Conservation (phyloP, 2,113 vertebrate genomes). For the Neodon shergylaensis region DNA sequence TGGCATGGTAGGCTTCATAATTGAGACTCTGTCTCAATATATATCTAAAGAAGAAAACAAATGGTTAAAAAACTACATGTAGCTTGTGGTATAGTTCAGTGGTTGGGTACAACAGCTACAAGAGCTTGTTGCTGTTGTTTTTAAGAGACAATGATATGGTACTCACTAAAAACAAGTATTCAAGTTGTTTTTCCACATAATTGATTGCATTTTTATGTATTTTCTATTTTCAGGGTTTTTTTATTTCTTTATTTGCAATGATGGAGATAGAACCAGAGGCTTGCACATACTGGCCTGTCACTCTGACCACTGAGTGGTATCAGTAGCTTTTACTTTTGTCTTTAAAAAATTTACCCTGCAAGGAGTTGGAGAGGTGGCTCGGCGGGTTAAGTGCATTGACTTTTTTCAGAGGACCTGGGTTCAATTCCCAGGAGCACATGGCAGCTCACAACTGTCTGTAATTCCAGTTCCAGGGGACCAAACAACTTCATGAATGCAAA, state of each 20-base stretch:
- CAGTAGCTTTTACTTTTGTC: background rate
- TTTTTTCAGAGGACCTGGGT: too few relatives aligned
- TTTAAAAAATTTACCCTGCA: conserved; percentile 29
- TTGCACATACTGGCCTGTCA: background rate
- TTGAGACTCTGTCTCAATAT: background rate
- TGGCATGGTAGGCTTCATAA: background rate
- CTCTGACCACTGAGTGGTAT: background rate
- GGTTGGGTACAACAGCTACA: background rate
- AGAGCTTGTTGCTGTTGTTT: background rate
- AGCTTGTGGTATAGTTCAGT: background rate
- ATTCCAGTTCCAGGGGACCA: too few relatives aligned
- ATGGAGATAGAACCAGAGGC: background rate
- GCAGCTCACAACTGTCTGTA: too few relatives aligned
- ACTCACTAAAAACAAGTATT: conserved; percentile 4
- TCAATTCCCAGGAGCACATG: too few relatives aligned
- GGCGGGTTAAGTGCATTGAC: too few relatives aligned
- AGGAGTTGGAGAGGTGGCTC: too few relatives aligned
- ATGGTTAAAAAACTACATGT: background rate
- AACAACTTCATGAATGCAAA: too few relatives aligned
- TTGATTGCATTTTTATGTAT: background rate
- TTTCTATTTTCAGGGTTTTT: background rate
- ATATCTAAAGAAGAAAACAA: background rate
- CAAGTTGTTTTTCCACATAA: conserved; percentile 10
- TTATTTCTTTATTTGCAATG: background rate
- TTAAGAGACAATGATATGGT: background rate